These are phyloP conservation scores for Axinella damicornis DNA, from an alignment of 37 sponge, comb jelly and placozoan genomes.

Conservation along the genomic window DNA sequence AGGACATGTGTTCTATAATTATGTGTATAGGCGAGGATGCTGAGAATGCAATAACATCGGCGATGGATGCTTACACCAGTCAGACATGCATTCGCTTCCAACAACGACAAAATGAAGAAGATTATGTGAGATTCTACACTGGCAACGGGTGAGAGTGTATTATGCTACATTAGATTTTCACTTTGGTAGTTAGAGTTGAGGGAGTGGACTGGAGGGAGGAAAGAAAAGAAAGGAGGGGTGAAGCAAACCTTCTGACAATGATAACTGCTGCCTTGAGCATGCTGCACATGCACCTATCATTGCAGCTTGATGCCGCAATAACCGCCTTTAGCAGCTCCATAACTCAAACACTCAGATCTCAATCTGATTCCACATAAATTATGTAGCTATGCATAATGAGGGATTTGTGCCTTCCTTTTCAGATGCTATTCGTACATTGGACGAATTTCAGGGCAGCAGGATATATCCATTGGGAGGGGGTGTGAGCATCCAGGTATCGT, in stretches of 20 bases:
- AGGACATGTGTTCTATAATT: too few species aligned
- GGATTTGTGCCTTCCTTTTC: not conserved
- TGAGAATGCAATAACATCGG: constrained; percentile 47
- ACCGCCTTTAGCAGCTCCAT: too few species aligned
- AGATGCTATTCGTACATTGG: constrained; percentile 84
- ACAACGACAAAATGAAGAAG: constrained; percentile 36
- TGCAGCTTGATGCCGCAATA: too few species aligned
- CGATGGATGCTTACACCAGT: constrained; percentile 55
- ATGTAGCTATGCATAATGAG: not conserved
- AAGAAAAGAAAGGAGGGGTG: too few species aligned
- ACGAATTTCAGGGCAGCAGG: constrained; percentile 59
- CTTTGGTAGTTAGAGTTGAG: too few species aligned
- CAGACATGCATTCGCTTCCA: constrained; percentile 70
- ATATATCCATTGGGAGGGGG: constrained; percentile 81
- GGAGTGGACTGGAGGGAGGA: too few species aligned
- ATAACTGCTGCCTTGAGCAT: too few species aligned
- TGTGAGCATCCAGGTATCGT: constrained; percentile 79
- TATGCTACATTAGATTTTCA: too few species aligned
- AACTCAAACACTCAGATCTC: too few species aligned
- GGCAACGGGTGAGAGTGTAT: constrained; percentile 71
- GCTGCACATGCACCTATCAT: too few species aligned
- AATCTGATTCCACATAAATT: not conserved
- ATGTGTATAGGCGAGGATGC: not conserved
- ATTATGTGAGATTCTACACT: constrained; percentile 72
- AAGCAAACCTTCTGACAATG: too few species aligned